Conservation (phyloP, 2,113 vertebrate genomes). For the Anhinga rufa region DNA sequence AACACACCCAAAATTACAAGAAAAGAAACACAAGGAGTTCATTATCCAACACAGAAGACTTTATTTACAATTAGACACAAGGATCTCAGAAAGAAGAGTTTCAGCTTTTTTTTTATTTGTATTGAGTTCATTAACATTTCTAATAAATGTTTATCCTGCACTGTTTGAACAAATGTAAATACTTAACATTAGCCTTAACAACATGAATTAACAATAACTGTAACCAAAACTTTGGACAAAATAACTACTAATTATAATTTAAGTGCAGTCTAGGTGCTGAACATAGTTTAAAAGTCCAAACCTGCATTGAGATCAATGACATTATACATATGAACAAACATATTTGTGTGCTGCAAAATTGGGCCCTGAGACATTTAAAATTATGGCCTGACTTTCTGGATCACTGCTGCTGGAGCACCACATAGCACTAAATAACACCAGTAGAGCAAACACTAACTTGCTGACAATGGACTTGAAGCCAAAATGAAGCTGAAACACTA, state of each 20-base stretch:
- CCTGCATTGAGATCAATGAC: neutral
- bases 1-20: neutral
- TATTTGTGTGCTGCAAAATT: neutral
- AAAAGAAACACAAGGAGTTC: neutral
- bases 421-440: neutral
- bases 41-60: neutral
- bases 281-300: neutral
- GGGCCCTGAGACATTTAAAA: slow-evolving; percentile 23
- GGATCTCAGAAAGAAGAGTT: neutral
- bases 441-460: neutral
- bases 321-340: neutral
- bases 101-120: neutral
- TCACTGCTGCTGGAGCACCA: neutral
- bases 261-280: neutral
- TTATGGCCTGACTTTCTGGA: neutral
- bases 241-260: neutral
- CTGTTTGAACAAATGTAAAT: slow-evolving; percentile 9
- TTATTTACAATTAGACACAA: slow-evolving; percentile 44
- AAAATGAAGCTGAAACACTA: neutral
- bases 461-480: neutral
- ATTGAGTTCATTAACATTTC: neutral
- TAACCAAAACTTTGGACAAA: neutral
- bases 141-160: neutral
- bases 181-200: neutral
- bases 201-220: neutral